A percentile compares a stretch with the other conserved stretches of the same genome.
Evolutionary conservation across 53 echinoderm and acorn worm genomes (phyloP).

Genomic region (Glandiceps talaboti): DNA sequence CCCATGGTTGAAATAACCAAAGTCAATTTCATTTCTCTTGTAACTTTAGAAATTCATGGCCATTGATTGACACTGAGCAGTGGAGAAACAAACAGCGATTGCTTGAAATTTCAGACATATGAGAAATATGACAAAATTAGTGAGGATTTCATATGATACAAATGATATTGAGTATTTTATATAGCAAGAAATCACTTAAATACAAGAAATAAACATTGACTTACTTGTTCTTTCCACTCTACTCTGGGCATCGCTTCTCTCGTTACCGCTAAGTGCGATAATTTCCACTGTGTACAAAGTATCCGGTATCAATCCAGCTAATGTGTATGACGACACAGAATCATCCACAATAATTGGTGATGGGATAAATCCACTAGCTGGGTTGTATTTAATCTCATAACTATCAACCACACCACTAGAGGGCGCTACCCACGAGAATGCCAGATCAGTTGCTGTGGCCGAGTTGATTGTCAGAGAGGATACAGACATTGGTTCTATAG

Average conservation of each 20-base stretch:
- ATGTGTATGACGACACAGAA: background rate
- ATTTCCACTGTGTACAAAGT: background rate
- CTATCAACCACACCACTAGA: slow-evolving; percentile 5
- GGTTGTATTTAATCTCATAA: slow-evolving; percentile 22
- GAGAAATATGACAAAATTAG: too few species aligned
- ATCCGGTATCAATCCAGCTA: background rate
- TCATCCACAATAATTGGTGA: slow-evolving; percentile 15
- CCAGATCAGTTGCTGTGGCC: background rate
- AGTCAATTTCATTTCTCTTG: too few species aligned
- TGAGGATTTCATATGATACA: too few species aligned
- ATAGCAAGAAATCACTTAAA: too few species aligned
- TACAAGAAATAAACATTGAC: too few species aligned
- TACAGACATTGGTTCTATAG: background rate
- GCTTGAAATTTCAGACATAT: too few species aligned
- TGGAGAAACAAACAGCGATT: too few species aligned
- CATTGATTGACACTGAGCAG: too few species aligned
- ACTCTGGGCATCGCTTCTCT: background rate
- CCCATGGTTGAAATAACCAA: too few species aligned
- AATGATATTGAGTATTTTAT: too few species aligned
- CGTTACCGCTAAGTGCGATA: background rate
- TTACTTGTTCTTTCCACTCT: background rate
- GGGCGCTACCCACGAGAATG: slow-evolving; percentile 19
- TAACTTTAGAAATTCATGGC: too few species aligned
- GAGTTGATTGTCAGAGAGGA: background rate
- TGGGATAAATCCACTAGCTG: slow-evolving; percentile 8